Base-by-base conservation (phyloP, 2,113 vertebrate genomes). In the Stegastes partitus region DNA sequence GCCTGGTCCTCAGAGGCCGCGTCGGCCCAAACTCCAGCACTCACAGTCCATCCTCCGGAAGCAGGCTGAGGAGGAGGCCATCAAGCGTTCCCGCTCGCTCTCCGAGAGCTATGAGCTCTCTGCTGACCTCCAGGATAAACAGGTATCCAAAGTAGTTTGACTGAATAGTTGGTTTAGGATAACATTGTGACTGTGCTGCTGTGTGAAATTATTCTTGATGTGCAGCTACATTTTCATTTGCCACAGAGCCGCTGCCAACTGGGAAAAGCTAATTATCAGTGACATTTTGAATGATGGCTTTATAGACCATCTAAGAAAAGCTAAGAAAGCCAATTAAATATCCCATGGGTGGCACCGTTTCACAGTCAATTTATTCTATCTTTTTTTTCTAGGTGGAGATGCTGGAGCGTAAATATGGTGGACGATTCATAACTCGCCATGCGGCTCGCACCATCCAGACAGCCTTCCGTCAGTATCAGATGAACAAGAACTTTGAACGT, bases 41-140 rank as follows among this genome's bases (percentile, higher is more conserved):
- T 99, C 97, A 0, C 94, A 98, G 42, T 99, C 98, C 74, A 97
- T 99, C 85, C 94, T 99, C 72, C 95, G 98, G 54, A 99, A 99
- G 89, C 98, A 99, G 89, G 98, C 98, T 0, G 98, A 99, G 90
- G 97, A 99, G 67, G 98, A 99, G 77, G 98, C 97, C 83, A 98
- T 99, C 92, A 99, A 99, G 89, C 95, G 98, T 75, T 99, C 98
- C 0, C 92, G 97, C 68, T 99, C 98, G 0, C 96, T 99, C 73
- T 99, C 98, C 0, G 98, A 99, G 94, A 98, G 97, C 95, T 99
- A 99, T 95, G 98, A 99, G 94, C 97, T 99, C 93, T 99, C 98
- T 65, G 96, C 97, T 3, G 98, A 99, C 92, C 95, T 99, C 63
- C 98, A 99, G 91, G 98, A 99, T 91, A 99, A 99, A 91, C 98